Conservation (phyloP, 1,140 invertebrate species). For the Macrobrachium rosenbergii region DNA sequence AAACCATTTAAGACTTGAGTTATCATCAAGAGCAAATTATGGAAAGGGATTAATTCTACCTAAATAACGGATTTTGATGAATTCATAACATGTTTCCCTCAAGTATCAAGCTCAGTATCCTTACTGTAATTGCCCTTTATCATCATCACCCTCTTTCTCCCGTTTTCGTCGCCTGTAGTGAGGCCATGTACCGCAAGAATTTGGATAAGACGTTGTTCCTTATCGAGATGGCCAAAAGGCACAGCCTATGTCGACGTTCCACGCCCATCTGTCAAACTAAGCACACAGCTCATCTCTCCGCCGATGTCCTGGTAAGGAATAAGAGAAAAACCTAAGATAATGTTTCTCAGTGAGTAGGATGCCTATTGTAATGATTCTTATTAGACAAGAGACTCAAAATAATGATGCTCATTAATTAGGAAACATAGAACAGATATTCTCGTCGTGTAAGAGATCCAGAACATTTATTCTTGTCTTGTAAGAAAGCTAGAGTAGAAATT, state of each 20-base stretch:
- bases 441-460: too few relatives aligned
- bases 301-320: conserved; percentile 67
- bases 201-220: conserved; percentile 66
- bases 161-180: not conserved
- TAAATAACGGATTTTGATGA: too few relatives aligned
- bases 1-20: too few relatives aligned
- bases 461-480: too few relatives aligned
- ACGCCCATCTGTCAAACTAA: conserved; percentile 68
- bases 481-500: too few relatives aligned
- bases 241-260: conserved; percentile 64
- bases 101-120: not conserved
- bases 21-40: too few relatives aligned
- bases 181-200: conserved; percentile 67
- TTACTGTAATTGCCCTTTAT: not conserved
- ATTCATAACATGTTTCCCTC: too few relatives aligned
- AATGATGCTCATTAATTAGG: not conserved
- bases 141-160: not conserved
- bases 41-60: too few relatives aligned
- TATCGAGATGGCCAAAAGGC: conserved; percentile 60
- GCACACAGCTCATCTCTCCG: conserved; percentile 68
- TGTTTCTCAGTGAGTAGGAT: not conserved
- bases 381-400: not conserved
- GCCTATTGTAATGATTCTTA: not conserved
- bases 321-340: too few relatives aligned
- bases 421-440: too few relatives aligned